Base-by-base conservation (phyloP, 2,113 vertebrate species). In the Misgurnus anguillicaudatus region DNA sequence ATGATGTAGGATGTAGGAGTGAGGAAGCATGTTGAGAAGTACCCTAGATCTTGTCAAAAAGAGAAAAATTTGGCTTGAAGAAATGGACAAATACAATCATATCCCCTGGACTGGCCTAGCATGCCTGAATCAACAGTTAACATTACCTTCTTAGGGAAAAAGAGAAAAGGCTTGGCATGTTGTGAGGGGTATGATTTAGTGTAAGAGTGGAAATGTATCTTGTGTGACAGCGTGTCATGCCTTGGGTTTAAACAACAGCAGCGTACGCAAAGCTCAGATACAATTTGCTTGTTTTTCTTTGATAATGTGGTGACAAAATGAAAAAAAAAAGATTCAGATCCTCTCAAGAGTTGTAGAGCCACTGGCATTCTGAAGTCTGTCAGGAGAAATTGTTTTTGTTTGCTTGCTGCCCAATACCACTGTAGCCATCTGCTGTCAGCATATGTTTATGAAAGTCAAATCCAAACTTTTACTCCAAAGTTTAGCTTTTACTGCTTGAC, bases 371-470 rank as follows among this genome's bases (percentile, higher is more conserved):
- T 51, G 66, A 69, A 14, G 21, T 69, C 45, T 69, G 66, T 36
- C 53, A 69, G 14, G 66, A 69, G 10, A 69, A 69, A 69, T 69
- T 17, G 42, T 69, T 51, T 68, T 68, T 68, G 65, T 68, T 68
- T 68, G 42, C 16, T 69, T 69, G 45, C 21, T 36, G 66, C 31
- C 66, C 66, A 51, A 69, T 69, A 51, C 48, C 21, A 69, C 45
- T 68, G 45, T 24, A 69, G 21, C 66, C 66, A 51, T 51, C 21
- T 69, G 66, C 66, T 69, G 14, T 36, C 21, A 51, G 24, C 66
- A 69, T 69, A 36, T 69, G 66, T 48, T 51, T 69, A 36, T 17
- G 21, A 17, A 4, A 69, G 9, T 17, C 45, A 51, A 45, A 51
- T 69, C 66, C 21, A 69, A 69, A 69, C 47, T 16, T 31, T 31